Conservation (phyloP, 2,113 vertebrate species). For the Salvelinus alpinus region DNA sequence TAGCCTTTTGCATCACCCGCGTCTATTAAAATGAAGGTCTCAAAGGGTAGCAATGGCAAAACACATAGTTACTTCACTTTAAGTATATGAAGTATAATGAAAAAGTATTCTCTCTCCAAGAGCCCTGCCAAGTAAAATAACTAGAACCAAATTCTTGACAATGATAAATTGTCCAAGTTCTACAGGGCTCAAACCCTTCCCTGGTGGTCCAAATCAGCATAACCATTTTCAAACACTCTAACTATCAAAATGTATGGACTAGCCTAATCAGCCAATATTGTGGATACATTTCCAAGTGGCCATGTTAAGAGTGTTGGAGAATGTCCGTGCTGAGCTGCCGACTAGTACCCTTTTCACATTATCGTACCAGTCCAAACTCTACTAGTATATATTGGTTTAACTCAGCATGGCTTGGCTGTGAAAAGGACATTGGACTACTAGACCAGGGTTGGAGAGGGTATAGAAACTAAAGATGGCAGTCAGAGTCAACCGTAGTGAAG, state of each 20-base stretch:
- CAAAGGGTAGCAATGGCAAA: neutral
- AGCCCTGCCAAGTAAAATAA: neutral
- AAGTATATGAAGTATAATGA: neutral
- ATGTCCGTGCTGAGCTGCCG: too few species aligned
- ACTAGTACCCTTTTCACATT: too few species aligned
- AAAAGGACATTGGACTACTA: too few species aligned
- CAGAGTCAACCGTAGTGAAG: neutral
- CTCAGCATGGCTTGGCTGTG: too few species aligned
- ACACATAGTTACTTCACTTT: too few species aligned
- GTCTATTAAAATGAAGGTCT: neutral
- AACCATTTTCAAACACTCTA: constrained; percentile 4
- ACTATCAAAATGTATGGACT: neutral
- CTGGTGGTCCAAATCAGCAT: constrained; percentile 24
- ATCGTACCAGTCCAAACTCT: too few species aligned
- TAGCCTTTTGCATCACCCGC: constrained; percentile 4
- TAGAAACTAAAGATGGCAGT: neutral
- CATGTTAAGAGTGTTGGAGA: too few species aligned
- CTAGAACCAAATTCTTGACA: neutral
- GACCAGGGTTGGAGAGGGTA: neutral
- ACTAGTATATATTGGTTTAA: too few species aligned
- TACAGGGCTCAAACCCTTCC: neutral
- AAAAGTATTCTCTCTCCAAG: neutral
- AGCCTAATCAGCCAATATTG: constrained; percentile 10
- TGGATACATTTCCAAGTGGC: constrained; percentile 3
- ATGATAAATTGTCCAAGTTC: neutral